These are phyloP conservation scores for Ceramica pisi DNA, from an alignment of 2,888 invertebrate species.

Conservation along the genomic window DNA sequence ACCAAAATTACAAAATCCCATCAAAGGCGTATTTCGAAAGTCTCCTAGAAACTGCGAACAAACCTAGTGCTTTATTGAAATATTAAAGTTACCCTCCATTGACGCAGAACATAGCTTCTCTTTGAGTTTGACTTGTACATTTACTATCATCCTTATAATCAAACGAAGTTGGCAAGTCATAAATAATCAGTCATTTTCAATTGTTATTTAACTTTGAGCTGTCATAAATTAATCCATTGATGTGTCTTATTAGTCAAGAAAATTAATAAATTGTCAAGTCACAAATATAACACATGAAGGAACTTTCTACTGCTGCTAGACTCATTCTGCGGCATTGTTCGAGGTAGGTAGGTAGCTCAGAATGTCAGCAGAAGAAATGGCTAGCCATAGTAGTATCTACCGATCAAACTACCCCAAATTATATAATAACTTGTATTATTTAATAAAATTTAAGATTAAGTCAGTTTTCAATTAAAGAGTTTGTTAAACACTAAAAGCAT, in stretches of 20 bases:
- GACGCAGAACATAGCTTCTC: conserved; percentile 87
- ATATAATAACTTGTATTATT: conserved; percentile 31
- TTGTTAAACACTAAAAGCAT: conserved; percentile 59
- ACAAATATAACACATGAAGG: conserved; percentile 54
- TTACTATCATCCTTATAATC: conserved; percentile 41
- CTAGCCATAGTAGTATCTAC: conserved; percentile 23
- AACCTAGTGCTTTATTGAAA: conserved; percentile 89
- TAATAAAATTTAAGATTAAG: conserved; percentile 34
- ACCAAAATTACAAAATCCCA: conserved; percentile 56
- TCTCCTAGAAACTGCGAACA: conserved; percentile 64
- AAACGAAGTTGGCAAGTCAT: conserved; percentile 54
- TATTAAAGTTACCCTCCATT: conserved; percentile 83
- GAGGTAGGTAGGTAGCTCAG: conserved; percentile 35
- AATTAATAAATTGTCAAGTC: conserved; percentile 33
- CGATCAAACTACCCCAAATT: conserved; percentile 34
- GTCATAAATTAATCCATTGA: conserved; percentile 41
- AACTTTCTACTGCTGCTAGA: conserved; percentile 34
- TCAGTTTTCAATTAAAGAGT: conserved; percentile 43
- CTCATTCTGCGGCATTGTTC: conserved; percentile 6
- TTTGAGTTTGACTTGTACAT: conserved; percentile 45
- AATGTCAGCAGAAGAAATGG: conserved; percentile 6
- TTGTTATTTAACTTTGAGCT: conserved; percentile 56
- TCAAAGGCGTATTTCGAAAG: conserved; percentile 59
- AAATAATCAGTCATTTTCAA: conserved; percentile 62
- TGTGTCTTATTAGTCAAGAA: conserved; percentile 58